Conservation (phyloP, 2,113 vertebrate species). For the Procapra przewalskii region DNA sequence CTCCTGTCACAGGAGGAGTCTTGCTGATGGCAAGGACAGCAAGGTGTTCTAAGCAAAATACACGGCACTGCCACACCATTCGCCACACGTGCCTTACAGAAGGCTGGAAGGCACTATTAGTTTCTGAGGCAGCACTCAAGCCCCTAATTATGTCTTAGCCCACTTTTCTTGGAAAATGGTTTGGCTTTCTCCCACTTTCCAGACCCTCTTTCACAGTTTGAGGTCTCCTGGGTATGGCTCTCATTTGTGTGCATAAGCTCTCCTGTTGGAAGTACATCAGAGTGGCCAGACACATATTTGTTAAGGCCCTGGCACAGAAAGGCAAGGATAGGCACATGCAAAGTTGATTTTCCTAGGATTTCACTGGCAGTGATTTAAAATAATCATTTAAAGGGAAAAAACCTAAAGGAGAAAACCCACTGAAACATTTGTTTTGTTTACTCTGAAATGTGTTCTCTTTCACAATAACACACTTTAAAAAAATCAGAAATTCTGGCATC, state of each 20-base stretch:
- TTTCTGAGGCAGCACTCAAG: not conserved
- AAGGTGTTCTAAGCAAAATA: not conserved
- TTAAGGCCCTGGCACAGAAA: not conserved
- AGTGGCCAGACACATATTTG: not conserved
- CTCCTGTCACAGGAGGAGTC: not conserved
- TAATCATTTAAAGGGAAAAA: not conserved
- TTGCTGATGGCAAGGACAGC: not conserved
- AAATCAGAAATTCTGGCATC: not conserved
- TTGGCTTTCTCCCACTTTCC: not conserved
- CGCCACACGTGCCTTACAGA: not conserved
- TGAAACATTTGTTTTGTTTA: not conserved
- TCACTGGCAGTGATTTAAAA: not conserved
- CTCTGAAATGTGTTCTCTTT: not conserved
- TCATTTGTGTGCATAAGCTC: not conserved
- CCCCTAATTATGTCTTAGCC: not conserved
- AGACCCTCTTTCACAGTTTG: not conserved
- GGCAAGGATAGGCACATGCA: not conserved
- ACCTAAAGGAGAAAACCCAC: not conserved
- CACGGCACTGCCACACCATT: fast-evolving
- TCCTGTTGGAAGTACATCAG: not conserved
- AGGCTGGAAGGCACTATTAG: not conserved
- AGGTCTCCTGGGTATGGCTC: not conserved
- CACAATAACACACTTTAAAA: not conserved
- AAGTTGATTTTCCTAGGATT: not conserved
- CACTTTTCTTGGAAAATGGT: not conserved